A percentile compares a stretch with the other conserved stretches of the same genome.
These are phyloP conservation scores for Eudemis profundana DNA, from an alignment of 2,888 invertebrate species.

Conservation along the genomic window DNA sequence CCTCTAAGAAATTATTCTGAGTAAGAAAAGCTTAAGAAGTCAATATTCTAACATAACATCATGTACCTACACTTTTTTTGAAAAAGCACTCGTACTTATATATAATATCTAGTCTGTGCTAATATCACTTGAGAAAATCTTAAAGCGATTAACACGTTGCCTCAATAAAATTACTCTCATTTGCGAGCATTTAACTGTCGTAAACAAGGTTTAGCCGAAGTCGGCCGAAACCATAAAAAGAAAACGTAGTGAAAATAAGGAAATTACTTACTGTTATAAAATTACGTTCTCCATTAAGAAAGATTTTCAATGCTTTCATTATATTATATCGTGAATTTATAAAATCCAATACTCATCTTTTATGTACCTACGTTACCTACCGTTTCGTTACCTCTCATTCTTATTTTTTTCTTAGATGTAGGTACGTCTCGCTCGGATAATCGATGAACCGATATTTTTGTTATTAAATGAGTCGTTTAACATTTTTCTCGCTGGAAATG, in stretches of 20 bases:
- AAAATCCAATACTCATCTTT: too few species aligned
- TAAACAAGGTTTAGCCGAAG: conserved; percentile 22
- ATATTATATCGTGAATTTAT: conserved; percentile 18
- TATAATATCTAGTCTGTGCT: too few species aligned
- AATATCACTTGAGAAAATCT: not conserved
- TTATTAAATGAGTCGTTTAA: not conserved
- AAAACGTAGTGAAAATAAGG: conserved; percentile 19
- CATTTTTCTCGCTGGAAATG: too few species aligned
- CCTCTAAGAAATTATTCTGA: too few species aligned
- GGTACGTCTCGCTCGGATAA: too few species aligned
- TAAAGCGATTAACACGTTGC: conserved; percentile 16
- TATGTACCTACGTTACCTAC: too few species aligned
- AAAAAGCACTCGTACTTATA: too few species aligned
- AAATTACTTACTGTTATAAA: conserved; percentile 33
- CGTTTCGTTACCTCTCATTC: not conserved
- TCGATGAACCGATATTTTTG: not conserved
- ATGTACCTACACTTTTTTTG: too few species aligned
- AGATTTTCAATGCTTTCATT: conserved; percentile 4
- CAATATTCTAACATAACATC: too few species aligned
- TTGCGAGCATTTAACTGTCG: conserved; percentile 27
- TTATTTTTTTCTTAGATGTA: too few species aligned
- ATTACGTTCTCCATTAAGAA: conserved; percentile 23
- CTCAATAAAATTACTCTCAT: conserved; percentile 13
- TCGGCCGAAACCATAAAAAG: conserved; percentile 23
- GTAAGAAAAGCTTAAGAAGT: too few species aligned